A percentile compares a stretch with the other conserved stretches of the same genome.
phyloP scores from a whole-genome alignment of 2,797 vertebrate species.

The Hippocampus kuda region DNA sequence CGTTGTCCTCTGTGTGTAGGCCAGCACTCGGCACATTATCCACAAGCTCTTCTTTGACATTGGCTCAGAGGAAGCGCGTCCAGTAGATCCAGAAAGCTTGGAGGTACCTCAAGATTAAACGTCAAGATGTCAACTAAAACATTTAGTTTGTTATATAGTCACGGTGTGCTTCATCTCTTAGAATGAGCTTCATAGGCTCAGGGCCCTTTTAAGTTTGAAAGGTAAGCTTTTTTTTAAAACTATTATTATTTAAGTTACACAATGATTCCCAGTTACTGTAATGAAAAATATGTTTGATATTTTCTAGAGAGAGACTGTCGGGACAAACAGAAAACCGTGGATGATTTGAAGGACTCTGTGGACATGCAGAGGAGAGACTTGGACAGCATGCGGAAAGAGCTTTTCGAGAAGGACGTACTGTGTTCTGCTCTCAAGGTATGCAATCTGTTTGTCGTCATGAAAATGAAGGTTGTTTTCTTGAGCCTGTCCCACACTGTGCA shows the following conservation, averaged over 20 bases:
- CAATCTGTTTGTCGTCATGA: neutral
- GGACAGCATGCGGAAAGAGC: conserved; percentile 70
- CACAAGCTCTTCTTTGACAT: conserved; percentile 88
- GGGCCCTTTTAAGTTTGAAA: conserved; percentile 75
- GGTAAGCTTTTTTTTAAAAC: conserved; percentile 55
- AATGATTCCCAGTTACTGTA: neutral
- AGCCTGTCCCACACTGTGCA: neutral
- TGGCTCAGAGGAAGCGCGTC: conserved; percentile 66
- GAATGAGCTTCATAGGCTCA: conserved; percentile 84
- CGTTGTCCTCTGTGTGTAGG: conserved; percentile 54
- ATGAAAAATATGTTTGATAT: neutral
- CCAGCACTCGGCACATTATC: conserved; percentile 85
- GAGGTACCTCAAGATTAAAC: conserved; percentile 66
- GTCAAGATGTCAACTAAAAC: neutral
- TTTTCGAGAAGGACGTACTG: conserved; percentile 79
- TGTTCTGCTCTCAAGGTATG: conserved; percentile 81
- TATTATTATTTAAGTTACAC: neutral
- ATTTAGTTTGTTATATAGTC: neutral
- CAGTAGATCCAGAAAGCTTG: conserved; percentile 76
- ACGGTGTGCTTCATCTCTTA: conserved; percentile 32
- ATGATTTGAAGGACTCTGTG: conserved; percentile 72
- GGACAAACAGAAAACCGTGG: conserved; percentile 72
- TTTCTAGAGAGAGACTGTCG: conserved; percentile 76
- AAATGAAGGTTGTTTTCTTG: neutral
- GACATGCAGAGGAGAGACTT: conserved; percentile 79